Conservation (phyloP, 1,140 invertebrate genomes). For the Bombus superbus region DNA sequence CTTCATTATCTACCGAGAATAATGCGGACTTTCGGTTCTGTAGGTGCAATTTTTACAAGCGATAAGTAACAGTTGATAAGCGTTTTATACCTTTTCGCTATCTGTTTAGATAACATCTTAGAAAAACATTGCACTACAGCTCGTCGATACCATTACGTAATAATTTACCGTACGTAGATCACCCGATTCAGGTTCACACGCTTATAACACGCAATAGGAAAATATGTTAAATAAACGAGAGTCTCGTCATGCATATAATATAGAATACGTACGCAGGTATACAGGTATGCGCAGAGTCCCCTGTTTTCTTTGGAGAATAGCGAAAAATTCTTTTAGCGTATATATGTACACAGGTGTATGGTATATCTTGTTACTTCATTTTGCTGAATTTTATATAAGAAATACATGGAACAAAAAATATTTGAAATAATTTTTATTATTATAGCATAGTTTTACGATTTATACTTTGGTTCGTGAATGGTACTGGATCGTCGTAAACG, state of each 20-base stretch:
- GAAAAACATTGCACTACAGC: not conserved
- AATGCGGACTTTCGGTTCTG: conserved; percentile 2
- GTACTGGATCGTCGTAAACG: too few relatives aligned
- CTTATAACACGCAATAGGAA: not conserved
- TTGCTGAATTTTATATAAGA: too few relatives aligned
- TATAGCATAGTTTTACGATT: too few relatives aligned
- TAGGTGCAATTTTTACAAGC: not conserved
- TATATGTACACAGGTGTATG: too few relatives aligned
- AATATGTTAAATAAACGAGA: not conserved
- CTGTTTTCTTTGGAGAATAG: not conserved
- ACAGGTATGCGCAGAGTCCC: accelerated
- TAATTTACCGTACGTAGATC: not conserved
- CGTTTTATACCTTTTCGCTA: conserved; percentile 6
- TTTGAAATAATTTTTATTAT: accelerated
- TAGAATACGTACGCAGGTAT: not conserved
- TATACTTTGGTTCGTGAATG: too few relatives aligned
- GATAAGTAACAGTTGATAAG: conserved; percentile 25
- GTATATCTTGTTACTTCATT: too few relatives aligned
- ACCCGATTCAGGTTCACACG: not conserved
- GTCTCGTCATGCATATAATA: not conserved
- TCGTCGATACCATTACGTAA: conserved; percentile 2
- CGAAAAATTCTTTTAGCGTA: too few relatives aligned
- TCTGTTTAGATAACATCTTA: conserved; percentile 16
- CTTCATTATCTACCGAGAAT: not conserved
- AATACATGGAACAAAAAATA: too few relatives aligned